Base-by-base conservation (phyloP, 2,113 vertebrate genomes). In the Fulmarus glacialis region DNA sequence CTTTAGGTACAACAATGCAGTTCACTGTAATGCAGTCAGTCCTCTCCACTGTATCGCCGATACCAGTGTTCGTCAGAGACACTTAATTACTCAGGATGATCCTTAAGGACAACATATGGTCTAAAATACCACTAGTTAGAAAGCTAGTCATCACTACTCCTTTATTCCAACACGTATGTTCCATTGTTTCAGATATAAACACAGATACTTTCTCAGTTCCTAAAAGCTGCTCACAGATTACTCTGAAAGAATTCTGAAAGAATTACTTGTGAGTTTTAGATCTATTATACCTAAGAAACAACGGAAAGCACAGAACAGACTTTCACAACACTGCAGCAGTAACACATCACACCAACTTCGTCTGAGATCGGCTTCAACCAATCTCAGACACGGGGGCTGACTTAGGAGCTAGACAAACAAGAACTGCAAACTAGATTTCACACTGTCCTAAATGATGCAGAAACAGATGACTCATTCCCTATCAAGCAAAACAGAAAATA, bases 381-480 rank as follows among this genome's bases (percentile, higher is more conserved):
- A 4, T 29, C 67, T 66, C 92, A 95, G 90, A 81, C 89, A 74
- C 0, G 7, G 92, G 75, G 92, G 80, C 75, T 93, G 92, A 26
- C 17, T 87, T 48, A 91, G 68, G 86, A 95, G 93, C 88, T 71
- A 96, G 91, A 93, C 89, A 87, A 90, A 83, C 77, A 79, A 59
- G 87, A 84, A 77, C 38, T 72, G 84, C 62, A 93, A 72, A 81
- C 4, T 45, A 68, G 19, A 78, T 53, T 66, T 96, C 89, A 82
- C 87, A 29, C 70, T 23, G 56, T 79, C 66, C 18, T 17, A 50
- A 82, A 82, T 36, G 84, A 67, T 71, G 84, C 73, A 89, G 70
- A 91, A 92, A 66, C 22, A 83, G 48, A 73, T 95, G 83, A 96
- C 29, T 95, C 94, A 89, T 52, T 82, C 34, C 14, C 53, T 30